These are phyloP conservation scores for Gastrophysa polygoni DNA, from an alignment of 2,888 invertebrate species.

Conservation along the genomic window DNA sequence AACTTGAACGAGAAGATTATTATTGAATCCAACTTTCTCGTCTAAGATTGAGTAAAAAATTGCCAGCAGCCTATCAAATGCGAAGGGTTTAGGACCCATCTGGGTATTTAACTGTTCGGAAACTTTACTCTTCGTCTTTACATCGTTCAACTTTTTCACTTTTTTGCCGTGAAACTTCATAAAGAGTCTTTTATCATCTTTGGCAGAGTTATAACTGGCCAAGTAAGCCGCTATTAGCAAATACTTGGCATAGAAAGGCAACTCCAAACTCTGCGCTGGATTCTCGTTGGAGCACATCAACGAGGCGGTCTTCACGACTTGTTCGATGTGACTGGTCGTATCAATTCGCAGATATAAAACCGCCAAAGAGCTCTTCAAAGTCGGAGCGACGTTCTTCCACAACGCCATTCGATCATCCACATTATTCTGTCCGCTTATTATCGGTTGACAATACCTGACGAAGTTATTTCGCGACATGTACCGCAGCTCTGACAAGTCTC, in stretches of 20 bases:
- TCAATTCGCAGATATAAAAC: slow-evolving; percentile 75
- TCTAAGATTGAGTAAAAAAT: slow-evolving; percentile 73
- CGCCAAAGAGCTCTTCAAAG: slow-evolving; percentile 75
- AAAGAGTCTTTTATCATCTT: slow-evolving; percentile 85
- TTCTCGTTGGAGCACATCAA: slow-evolving; percentile 46
- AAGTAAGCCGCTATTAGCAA: slow-evolving; percentile 88
- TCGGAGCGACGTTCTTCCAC: slow-evolving; percentile 81
- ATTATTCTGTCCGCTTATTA: slow-evolving; percentile 68
- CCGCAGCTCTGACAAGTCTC: slow-evolving; percentile 82
- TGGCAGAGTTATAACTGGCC: slow-evolving; percentile 90
- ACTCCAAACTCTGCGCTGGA: slow-evolving; percentile 71
- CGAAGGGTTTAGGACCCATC: slow-evolving; percentile 75
- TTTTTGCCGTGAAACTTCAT: slow-evolving; percentile 79
- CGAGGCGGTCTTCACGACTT: background rate
- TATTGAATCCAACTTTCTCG: slow-evolving; percentile 83
- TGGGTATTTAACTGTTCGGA: slow-evolving; percentile 68
- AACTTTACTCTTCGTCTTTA: slow-evolving; percentile 66
- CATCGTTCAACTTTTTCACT: slow-evolving; percentile 67
- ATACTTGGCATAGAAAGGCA: slow-evolving; percentile 90
- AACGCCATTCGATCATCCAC: slow-evolving; percentile 71
- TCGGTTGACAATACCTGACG: slow-evolving; percentile 78
- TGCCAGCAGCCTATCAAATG: slow-evolving; percentile 48
- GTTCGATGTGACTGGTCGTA: slow-evolving; percentile 33
- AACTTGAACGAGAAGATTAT: slow-evolving; percentile 85
- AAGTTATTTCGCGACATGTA: slow-evolving; percentile 82